Base-by-base conservation (phyloP, 2,797 vertebrate genomes). In the Sitta carolinensis region DNA sequence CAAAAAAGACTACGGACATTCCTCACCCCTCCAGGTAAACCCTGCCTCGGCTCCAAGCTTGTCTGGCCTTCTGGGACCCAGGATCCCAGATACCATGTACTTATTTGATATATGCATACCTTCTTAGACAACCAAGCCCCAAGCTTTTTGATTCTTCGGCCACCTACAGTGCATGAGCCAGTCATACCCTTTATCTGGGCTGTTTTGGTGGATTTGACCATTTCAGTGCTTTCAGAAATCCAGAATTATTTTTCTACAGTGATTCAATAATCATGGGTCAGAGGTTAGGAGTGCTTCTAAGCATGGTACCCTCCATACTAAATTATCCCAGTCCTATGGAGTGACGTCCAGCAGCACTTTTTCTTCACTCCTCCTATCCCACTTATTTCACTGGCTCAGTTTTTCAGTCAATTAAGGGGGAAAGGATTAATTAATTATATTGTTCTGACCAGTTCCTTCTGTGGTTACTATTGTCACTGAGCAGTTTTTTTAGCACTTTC, bases 81-180 rank as follows among this genome's bases (percentile, higher is more conserved):
- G 22, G 30, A 57, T 59, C 61, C 51, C 2, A 1, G 20, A 57
- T 10, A 32, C 3, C 16, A 50, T 0, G 0, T 5, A 34, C 4
- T 20, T 61, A 17, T 9, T 20, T 36, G 36, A 7, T 17, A 79
- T 12, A 12, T 4, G 16, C 20, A 61, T 11, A 11, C 6, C 84
- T 77, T 50, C 32, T 32, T 40, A 58, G 73, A 8, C 55, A 84
- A 16, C 9, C 16, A 93, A 89, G 42, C 7, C 36, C 13, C 27
- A 23, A 16, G 9, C 1, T 70, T 84, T 84, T 66, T 52, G 3
- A 66, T 27, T 83, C 18, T n/a, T 26, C 78, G 5, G 20, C 45
- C 68, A 69, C 8, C 26, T n/a, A 26, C 26, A 79, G 21, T 5
- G 11, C 1, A 5, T 1, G 2, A 87, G 7, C 5, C n/a, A 78